Evolutionary conservation across 1,140 invertebrate genomes (phyloP), one percentile per base, ranked within the genome.

Genomic region (Lycorma delicatula): DNA sequence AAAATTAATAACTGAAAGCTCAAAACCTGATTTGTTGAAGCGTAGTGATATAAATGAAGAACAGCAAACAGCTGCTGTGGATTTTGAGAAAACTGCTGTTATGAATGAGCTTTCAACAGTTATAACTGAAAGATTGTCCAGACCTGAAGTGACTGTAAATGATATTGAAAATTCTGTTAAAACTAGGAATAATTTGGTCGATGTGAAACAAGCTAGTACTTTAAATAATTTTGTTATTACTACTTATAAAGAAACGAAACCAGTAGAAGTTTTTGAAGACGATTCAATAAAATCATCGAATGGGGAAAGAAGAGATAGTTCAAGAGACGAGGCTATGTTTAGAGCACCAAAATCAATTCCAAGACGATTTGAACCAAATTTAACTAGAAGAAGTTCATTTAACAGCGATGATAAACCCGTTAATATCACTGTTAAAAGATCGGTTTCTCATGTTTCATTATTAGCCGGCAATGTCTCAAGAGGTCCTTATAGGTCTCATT

Each of bases 181-280:
- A n/a, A n/a, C n/a, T n/a, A n/a, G n/a, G n/a, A n/a, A n/a, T n/a
- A n/a, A n/a, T n/a, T 9, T 34, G n/a, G 31, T 34, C 31, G 12
- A n/a, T n/a, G n/a, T n/a, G n/a, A n/a, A n/a, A n/a, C n/a, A n/a
- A n/a, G n/a, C n/a, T n/a, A n/a, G n/a, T n/a, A n/a, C n/a, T n/a
- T n/a, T n/a, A n/a, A n/a, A 66, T 18, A 66, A 66, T 60, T 66
- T 66, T 48, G 62, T 53, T 26, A 66, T 66, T 13, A 60, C 52
- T 1, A 60, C 64, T 7, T 66, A 66, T 28, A 53, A 63, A 38
- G 59, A 61, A 25, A 22, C 49, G 4, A 61, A 60, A 47, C 64
- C 64, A 18, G 58, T 55, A 3, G 60, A 66, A 23, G 61, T 66
- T 36, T 66, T 62, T 48, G 56, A 64, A 55, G 64, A 66, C 22